These are phyloP conservation scores for Aspidiotus destructor DNA, from an alignment of 2,888 invertebrate species.

Conservation along the genomic window DNA sequence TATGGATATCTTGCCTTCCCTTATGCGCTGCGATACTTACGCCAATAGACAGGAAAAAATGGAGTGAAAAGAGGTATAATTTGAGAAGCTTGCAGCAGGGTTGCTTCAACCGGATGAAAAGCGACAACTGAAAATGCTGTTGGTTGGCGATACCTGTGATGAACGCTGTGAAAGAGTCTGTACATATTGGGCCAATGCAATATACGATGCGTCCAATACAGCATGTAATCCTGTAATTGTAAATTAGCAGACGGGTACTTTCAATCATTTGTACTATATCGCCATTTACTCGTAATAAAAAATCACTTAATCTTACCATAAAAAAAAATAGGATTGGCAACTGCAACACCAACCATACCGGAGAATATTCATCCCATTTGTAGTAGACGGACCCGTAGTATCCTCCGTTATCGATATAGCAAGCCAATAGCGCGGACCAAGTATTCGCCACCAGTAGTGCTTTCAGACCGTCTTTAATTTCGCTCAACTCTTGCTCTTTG, in stretches of 20 bases:
- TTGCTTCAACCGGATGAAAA: slow-evolving; percentile 60
- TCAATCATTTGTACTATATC: background rate
- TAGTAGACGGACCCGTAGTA: slow-evolving; percentile 52
- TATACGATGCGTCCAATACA: slow-evolving; percentile 56
- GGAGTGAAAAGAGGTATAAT: slow-evolving; percentile 51
- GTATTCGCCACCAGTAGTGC: slow-evolving; percentile 50
- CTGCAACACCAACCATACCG: slow-evolving; percentile 56
- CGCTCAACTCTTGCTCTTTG: slow-evolving; percentile 57
- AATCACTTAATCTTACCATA: slow-evolving; percentile 44
- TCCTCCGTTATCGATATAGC: slow-evolving; percentile 59
- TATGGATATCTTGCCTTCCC: no score
- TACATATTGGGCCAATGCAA: slow-evolving; percentile 60
- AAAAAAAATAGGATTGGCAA: slow-evolving; percentile 55
- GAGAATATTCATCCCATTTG: slow-evolving; percentile 53
- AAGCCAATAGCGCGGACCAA: slow-evolving; percentile 53
- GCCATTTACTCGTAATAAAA: background rate
- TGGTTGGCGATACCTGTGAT: slow-evolving; percentile 66
- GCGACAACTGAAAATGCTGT: slow-evolving; percentile 66
- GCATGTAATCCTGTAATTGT: slow-evolving; percentile 51
- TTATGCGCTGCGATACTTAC: slow-evolving; percentile 45
- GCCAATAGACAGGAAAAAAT: slow-evolving; percentile 54
- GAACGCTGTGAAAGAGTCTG: slow-evolving; percentile 61
- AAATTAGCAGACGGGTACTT: no score
- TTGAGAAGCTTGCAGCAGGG: slow-evolving; percentile 53
- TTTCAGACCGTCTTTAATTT: slow-evolving; percentile 54